Conservation (phyloP, 1,140 invertebrate species). For the Bombus soroeensis region DNA sequence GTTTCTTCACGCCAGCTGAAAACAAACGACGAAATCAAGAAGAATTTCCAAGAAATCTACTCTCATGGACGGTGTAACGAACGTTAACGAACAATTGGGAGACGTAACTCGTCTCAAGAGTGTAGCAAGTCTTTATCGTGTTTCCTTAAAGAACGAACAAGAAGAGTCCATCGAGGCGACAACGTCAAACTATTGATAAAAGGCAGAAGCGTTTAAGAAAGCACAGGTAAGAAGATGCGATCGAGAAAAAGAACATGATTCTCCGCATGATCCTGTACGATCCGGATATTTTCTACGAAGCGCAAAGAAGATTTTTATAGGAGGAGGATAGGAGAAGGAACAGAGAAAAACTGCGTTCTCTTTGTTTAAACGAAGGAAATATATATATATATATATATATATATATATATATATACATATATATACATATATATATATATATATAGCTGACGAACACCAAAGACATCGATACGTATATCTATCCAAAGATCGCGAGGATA, state of each 20-base stretch:
- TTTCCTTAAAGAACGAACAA: neutral
- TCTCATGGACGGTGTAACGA: neutral
- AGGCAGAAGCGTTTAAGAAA: no score
- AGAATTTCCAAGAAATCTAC: neutral
- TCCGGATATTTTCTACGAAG: neutral
- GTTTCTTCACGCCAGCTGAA: neutral
- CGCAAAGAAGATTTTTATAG: neutral
- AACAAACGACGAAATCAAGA: neutral
- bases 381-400: neutral
- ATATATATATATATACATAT: neutral
- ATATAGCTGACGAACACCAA: conserved; percentile 61
- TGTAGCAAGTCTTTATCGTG: neutral
- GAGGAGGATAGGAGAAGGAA: neutral
- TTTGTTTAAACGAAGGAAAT: neutral
- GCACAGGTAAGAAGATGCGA: neutral
- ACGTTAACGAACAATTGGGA: neutral
- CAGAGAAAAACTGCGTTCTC: neutral
- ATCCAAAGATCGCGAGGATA: conserved; percentile 68
- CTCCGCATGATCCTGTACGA: neutral
- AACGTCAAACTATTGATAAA: neutral
- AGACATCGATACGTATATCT: conserved; percentile 66
- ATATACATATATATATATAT: neutral
- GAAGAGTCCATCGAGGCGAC: neutral
- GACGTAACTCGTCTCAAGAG: neutral
- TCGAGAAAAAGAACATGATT: neutral